phyloP scores from a whole-genome alignment of 1,140 invertebrate genomes.

The Caerostris extrusa region DNA sequence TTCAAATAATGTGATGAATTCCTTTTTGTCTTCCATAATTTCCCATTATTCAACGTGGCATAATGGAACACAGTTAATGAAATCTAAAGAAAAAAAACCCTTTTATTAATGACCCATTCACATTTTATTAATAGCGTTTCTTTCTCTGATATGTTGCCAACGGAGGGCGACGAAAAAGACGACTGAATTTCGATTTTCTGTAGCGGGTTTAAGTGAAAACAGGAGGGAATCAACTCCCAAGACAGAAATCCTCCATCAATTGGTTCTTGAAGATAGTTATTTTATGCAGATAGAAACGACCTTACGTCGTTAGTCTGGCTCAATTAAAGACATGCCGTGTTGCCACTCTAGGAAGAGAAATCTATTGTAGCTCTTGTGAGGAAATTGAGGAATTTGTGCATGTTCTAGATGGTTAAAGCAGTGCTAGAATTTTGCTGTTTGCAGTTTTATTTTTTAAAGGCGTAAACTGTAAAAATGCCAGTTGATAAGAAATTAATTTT shows the following conservation, averaged over 20 bases:
- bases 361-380: not conserved
- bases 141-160: not conserved
- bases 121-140: not conserved
- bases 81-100: not conserved
- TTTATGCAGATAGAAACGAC: not conserved
- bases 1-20: no score
- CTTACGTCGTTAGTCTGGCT: not conserved
- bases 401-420: no score
- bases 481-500: no score
- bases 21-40: not conserved
- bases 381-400: not conserved
- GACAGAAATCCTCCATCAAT: not conserved
- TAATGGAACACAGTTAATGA: not conserved
- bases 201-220: conserved; percentile 31
- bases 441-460: no score
- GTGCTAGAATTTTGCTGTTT: no score
- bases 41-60: not conserved
- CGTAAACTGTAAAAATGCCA: no score
- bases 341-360: not conserved
- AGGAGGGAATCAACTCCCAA: not conserved
- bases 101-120: not conserved
- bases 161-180: not conserved
- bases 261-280: conserved; percentile 6
- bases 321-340: not conserved
- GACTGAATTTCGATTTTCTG: conserved; percentile 49